Conservation (phyloP, 2,888 invertebrate species). For the Philaethria dido region DNA sequence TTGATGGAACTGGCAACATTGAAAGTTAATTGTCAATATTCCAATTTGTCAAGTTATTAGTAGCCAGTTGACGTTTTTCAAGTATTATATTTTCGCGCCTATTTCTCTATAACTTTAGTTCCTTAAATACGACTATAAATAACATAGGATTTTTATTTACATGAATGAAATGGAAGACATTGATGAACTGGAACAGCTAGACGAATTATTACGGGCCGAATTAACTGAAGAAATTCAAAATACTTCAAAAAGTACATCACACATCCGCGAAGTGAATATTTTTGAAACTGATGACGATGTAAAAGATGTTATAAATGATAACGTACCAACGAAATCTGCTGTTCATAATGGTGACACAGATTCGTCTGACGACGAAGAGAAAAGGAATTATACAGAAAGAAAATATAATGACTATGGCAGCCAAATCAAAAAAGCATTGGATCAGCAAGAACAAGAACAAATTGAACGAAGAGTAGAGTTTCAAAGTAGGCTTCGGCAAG, state of each 20-base stretch:
- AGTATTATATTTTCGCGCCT: slow-evolving; percentile 4
- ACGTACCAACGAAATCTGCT: slow-evolving; percentile 52
- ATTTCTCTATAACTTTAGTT: neutral
- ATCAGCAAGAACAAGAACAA: slow-evolving; percentile 71
- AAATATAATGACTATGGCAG: slow-evolving; percentile 89
- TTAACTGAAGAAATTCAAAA: slow-evolving; percentile 50
- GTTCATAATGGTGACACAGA: slow-evolving; percentile 86
- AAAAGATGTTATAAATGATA: slow-evolving; percentile 30
- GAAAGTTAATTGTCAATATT: neutral
- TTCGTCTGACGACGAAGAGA: slow-evolving; percentile 93
- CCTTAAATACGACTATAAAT: neutral
- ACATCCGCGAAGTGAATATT: slow-evolving; percentile 65
- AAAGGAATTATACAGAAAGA: slow-evolving; percentile 87
- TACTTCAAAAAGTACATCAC: slow-evolving; percentile 42
- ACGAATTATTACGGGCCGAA: slow-evolving; percentile 74
- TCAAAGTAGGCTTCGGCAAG: slow-evolving; percentile 70
- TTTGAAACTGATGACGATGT: slow-evolving; percentile 53
- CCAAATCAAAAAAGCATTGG: slow-evolving; percentile 85
- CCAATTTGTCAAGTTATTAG: neutral
- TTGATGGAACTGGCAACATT: neutral
- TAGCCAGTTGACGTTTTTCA: neutral
- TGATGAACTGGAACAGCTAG: slow-evolving; percentile 73
- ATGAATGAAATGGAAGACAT: slow-evolving; percentile 54
- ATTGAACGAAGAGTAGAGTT: slow-evolving; percentile 67
- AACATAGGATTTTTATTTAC: neutral